These are phyloP conservation scores for Gadopsis marmoratus DNA, from an alignment of 2,797 vertebrate genomes.

Conservation along the genomic window DNA sequence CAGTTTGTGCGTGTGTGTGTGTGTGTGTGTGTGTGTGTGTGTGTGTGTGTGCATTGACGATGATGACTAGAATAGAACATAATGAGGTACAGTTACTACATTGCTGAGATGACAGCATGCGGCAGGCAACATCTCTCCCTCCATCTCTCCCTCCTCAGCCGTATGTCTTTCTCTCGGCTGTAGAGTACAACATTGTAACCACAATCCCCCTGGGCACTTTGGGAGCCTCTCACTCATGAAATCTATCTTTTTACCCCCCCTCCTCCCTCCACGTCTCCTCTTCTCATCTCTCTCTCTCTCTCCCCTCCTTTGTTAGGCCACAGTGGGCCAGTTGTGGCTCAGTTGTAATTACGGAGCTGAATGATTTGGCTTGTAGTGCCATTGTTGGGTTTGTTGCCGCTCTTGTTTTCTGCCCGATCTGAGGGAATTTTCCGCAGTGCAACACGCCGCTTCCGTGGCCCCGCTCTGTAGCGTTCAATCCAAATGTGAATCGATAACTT, in stretches of 20 bases:
- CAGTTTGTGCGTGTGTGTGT: too few relatives aligned
- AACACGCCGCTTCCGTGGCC: not conserved
- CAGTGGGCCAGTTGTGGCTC: constrained; percentile 65
- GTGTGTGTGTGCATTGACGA: not conserved
- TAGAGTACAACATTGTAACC: constrained; percentile 77
- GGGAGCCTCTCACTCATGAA: constrained; percentile 75
- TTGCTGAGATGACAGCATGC: constrained; percentile 61
- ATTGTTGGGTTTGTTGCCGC: constrained; percentile 56
- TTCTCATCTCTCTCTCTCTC: constrained; percentile 17
- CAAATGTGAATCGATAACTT: constrained; percentile 68
- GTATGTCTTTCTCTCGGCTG: constrained; percentile 59
- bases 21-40: constrained; percentile 22
- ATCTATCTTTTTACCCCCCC: constrained; percentile 63
- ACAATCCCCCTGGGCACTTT: constrained; percentile 70
- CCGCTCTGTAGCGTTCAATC: constrained; percentile 7
- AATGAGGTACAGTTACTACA: constrained; percentile 72
- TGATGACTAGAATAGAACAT: constrained; percentile 65
- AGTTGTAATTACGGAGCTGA: constrained; percentile 76
- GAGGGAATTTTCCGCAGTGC: constrained; percentile 48
- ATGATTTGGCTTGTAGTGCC: constrained; percentile 72
- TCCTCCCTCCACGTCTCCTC: constrained; percentile 19
- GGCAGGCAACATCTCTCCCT: constrained; percentile 50
- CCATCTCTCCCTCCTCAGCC: constrained; percentile 43
- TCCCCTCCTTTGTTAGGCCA: constrained; percentile 48
- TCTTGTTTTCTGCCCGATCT: constrained; percentile 57